These are phyloP conservation scores for Coranthus polyacanthus DNA, from an alignment of 2,797 vertebrate species.

Conservation along the genomic window DNA sequence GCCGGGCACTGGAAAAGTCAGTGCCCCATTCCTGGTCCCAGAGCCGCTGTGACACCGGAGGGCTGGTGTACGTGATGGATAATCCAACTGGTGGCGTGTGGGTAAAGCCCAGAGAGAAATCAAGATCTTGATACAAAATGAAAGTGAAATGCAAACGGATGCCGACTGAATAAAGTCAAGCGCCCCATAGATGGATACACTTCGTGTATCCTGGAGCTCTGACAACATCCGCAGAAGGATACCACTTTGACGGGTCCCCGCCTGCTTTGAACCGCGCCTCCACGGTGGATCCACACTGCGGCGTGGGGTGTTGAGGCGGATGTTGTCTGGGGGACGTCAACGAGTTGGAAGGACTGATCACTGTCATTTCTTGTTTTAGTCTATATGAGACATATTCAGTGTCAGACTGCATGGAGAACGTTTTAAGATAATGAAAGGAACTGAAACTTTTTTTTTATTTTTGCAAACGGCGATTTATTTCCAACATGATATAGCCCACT, in stretches of 20 bases:
- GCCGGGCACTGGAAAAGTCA: conserved; percentile 19
- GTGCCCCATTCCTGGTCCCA: conserved; percentile 43
- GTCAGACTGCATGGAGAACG: conserved; percentile 4
- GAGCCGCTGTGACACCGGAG: conserved; percentile 51
- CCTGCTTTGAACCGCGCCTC: not conserved
- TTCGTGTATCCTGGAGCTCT: not conserved
- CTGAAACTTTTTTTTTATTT: conserved; percentile 4
- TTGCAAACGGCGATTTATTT: conserved; percentile 10
- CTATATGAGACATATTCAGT: conserved; percentile 19
- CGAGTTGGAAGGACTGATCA: conserved; percentile 28
- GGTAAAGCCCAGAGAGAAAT: conserved; percentile 75
- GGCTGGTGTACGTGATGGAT: conserved; percentile 82
- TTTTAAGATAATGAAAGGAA: not conserved
- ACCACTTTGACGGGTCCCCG: conserved; percentile 3
- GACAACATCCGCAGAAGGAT: conserved; percentile 10
- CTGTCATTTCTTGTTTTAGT: conserved; percentile 44
- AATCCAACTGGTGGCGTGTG: conserved; percentile 85
- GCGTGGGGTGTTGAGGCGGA: not conserved
- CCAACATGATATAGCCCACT: not conserved
- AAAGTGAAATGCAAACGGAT: not conserved
- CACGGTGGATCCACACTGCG: not conserved
- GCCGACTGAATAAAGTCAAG: conserved; percentile 21
- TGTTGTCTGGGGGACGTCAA: not conserved
- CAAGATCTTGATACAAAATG: conserved; percentile 63
- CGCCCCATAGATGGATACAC: not conserved